Conservation (phyloP, 1,140 invertebrate species). For the Nylanderia fulva region DNA sequence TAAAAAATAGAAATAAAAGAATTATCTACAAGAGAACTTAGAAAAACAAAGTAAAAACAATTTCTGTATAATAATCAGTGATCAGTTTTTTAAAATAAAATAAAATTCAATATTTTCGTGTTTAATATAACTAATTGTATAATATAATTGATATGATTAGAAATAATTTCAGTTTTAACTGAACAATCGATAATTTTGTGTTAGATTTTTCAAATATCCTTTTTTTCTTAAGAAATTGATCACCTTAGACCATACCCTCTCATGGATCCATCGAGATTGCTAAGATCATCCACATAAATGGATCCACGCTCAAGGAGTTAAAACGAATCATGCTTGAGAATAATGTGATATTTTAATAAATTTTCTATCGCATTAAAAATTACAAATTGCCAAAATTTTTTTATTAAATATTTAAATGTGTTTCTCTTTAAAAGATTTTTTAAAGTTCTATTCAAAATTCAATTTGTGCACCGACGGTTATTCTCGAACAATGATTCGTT, state of each 20-base stretch:
- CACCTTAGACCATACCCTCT: conserved; percentile 48
- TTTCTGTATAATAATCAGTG: neutral
- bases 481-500: conserved; percentile 81
- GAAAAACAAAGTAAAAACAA: neutral
- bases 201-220: neutral
- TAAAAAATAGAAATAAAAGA: conserved; percentile 11
- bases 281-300: conserved; percentile 68
- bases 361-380: conserved; percentile 20
- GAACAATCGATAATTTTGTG: neutral
- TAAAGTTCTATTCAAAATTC: neutral
- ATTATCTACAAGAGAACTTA: neutral
- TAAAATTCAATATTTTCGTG: neutral
- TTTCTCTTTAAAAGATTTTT: neutral
- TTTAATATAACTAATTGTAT: neutral
- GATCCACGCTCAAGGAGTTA: conserved; percentile 58
- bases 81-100: neutral
- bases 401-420: neutral
- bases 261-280: conserved; percentile 53
- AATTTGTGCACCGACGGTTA: conserved; percentile 38
- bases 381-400: too few relatives aligned
- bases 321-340: conserved; percentile 77
- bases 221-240: conserved; percentile 51
- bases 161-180: neutral
- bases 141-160: neutral
- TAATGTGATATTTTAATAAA: conserved; percentile 54